Base-by-base conservation (phyloP, 1,140 invertebrate genomes). In the Fopius arisanus region DNA sequence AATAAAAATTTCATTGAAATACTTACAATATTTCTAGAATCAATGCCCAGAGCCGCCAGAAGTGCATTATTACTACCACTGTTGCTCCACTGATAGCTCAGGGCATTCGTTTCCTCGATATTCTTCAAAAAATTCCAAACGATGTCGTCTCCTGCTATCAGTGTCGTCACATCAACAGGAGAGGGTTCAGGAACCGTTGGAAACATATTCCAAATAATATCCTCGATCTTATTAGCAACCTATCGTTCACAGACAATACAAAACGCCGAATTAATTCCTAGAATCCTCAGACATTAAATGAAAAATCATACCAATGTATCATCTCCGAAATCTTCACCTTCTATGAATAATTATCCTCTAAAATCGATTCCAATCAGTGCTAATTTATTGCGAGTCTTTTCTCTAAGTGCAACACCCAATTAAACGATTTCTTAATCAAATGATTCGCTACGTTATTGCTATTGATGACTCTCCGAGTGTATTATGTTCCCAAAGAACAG, bases 11-110 rank as follows among this genome's bases (percentile, higher is more conserved):
- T 9, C 21, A 37, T n/a, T 43, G 14, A 21, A 54, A 62, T 65
- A 91, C 93, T 93, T 90, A 95, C 94, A 83, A 95, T 95, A 84
- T 95, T 95, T 75, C 93, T 90, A 3, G 93, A 94, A 89, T 95
- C 94, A 79, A 95, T 94, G 77, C 93, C 93, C 33, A 95, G 87
- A 16, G 94, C 90, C 77, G 91, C 91, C 37, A 95, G 81, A 59
- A 94, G 86, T 62, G 89, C 88, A 83, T 92, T 93, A 80, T 93
- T 93, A 72, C 91, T 91, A 26, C 88, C 84, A 51, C 93, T 94
- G 78, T 92, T 93, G 63, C 90, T 89, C 93, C 93, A 94, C 70
- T 92, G 91, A 78, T 93, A 92, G 67, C 89, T 90, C 37, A 94
- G 89, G 23, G 93, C 92, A 80, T 92, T 91, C 40, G 92, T 91